Evolutionary conservation across 2,113 vertebrate genomes (phyloP).

Genomic region (Podarcis cretensis): DNA sequence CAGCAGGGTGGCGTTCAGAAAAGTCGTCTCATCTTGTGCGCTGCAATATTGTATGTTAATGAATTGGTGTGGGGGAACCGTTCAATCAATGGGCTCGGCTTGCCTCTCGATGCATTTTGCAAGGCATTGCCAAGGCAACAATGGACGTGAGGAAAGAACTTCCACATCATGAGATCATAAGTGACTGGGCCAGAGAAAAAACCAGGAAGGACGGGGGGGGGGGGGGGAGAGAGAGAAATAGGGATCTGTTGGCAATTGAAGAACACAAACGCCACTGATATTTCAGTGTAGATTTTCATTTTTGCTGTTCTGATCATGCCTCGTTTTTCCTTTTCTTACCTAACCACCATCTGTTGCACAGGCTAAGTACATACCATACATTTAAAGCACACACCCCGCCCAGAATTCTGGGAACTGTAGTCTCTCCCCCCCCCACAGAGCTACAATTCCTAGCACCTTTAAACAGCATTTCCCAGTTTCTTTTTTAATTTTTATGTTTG

Average conservation of each 20-base stretch:
- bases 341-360: conserved; percentile 42
- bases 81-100: conserved; percentile 11
- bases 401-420: too few species aligned
- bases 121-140: conserved; percentile 26
- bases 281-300: conserved; percentile 31
- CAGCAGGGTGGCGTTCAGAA: not conserved
- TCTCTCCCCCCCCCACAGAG: too few species aligned
- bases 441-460: too few species aligned
- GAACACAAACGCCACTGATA: conserved; percentile 24
- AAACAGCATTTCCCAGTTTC: too few species aligned
- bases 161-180: conserved; percentile 29
- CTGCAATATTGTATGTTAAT: not conserved
- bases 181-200: conserved; percentile 23
- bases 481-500: too few species aligned
- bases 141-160: conserved; percentile 13
- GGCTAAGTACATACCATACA: not conserved
- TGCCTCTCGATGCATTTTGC: conserved; percentile 20
- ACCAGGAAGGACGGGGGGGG: not conserved
- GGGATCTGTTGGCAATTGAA: conserved; percentile 44
- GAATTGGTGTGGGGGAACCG: not conserved
- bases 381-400: too few species aligned
- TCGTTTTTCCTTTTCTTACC: conserved; percentile 50
- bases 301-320: conserved; percentile 8
- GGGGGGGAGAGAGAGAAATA: not conserved
- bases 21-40: conserved; percentile 9